Evolutionary conservation across 2,113 vertebrate species (phyloP), one percentile per base, ranked within the genome.

Genomic region (Dasyurus viverrinus): DNA sequence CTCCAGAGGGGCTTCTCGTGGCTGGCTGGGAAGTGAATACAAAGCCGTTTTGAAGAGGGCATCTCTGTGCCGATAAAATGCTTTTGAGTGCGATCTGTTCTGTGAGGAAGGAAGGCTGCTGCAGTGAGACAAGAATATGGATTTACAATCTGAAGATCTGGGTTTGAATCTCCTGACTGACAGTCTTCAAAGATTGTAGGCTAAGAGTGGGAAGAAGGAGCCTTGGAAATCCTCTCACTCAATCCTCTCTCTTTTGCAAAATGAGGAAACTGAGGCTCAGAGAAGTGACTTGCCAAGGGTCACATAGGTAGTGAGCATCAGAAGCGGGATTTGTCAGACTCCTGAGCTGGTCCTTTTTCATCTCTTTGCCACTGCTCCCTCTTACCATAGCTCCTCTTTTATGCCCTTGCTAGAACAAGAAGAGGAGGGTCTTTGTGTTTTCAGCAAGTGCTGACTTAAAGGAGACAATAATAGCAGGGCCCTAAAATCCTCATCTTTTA

Each of bases 1-100:
- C 14, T 89, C 92, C 5, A 5, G 36, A 94, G 89, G 19, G 84
- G 2, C 89, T 96, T 93, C 90, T 91, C 42, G n/a, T 50, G 96
- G 84, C 36, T 68, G 57, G 27, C 30, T 76, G 14, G 30, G 36
- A 76, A 76, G 60, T 60, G 36, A 19, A 5, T 76, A n/a, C 25
- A 30, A 76, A 76, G 16, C 60, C 36, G 16, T 30, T 76, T n/a
- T 16, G 30, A 76, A 36, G 19, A 76, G 60, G 30, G 30, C 5
- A 76, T 76, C 36, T 76, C 36, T n/a, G 30, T 3, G 5, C 60
- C 5, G 60, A 76, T 76, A 12, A 76, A n/a, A n/a, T 76, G 60
- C 30, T 76, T 76, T n/a, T 10, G 0, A 14, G 30, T 36, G 57
- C 30, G 57, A 36, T 36, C 27, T 68, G 5, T 76, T n/a, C 4